Conservation (phyloP, 2,888 invertebrate species). For the Adelognathus sp. region DNA sequence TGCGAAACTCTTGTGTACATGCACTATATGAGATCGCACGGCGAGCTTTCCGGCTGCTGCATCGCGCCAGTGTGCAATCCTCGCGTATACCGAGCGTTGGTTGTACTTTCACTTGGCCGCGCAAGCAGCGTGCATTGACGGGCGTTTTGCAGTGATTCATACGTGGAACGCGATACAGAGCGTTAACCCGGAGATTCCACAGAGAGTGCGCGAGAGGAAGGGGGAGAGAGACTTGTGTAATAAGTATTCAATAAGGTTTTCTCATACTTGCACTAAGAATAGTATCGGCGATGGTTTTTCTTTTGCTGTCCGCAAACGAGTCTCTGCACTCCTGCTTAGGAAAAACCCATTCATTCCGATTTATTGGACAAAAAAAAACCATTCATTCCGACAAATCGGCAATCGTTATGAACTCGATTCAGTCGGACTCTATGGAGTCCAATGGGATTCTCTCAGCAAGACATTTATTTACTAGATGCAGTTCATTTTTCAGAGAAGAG, state of each 20-base stretch:
- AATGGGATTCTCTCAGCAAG: too few species aligned
- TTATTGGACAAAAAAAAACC: too few species aligned
- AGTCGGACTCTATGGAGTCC: too few species aligned
- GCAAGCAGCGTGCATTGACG: too few species aligned
- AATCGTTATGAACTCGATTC: too few species aligned
- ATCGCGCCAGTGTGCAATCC: conserved; percentile 34
- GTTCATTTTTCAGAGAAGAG: too few species aligned
- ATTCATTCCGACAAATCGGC: too few species aligned
- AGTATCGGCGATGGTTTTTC: background rate
- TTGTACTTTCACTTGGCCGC: conserved; percentile 58
- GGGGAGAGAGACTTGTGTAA: conserved; percentile 49
- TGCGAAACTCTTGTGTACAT: too few species aligned
- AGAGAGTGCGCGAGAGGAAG: too few species aligned
- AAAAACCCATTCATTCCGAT: background rate
- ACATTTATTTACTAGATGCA: too few species aligned
- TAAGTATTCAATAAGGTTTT: conserved; percentile 36
- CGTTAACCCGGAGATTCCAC: conserved; percentile 62
- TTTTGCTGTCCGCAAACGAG: background rate
- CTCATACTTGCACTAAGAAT: conserved; percentile 18
- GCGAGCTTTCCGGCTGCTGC: conserved; percentile 37
- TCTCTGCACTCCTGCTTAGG: too few species aligned
- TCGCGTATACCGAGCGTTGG: too few species aligned
- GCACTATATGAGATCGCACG: conserved; percentile 25
- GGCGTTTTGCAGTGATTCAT: conserved; percentile 61
- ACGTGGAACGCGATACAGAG: conserved; percentile 57